These are phyloP conservation scores for Pogonomyrmex barbatus DNA, from an alignment of 1,140 invertebrate genomes.

Conservation along the genomic window DNA sequence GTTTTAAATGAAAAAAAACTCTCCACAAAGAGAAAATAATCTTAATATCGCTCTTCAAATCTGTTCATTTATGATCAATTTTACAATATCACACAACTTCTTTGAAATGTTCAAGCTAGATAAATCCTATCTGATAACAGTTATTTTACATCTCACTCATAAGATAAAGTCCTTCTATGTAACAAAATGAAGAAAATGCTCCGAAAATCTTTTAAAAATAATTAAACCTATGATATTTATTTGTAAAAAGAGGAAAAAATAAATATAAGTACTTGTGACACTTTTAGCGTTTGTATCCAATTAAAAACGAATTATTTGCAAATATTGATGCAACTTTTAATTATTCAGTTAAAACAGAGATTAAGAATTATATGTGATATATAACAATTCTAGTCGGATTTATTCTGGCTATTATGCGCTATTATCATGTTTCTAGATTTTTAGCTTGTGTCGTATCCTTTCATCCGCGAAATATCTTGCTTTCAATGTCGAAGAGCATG, in stretches of 20 bases:
- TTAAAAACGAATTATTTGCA: neutral
- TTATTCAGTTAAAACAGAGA: neutral
- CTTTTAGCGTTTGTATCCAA: neutral
- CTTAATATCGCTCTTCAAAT: neutral
- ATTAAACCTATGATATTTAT: neutral
- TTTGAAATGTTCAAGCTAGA: neutral
- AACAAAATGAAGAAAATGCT: neutral
- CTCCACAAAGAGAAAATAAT: neutral
- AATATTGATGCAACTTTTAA: neutral
- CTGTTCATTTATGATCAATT: neutral
- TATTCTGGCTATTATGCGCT: neutral
- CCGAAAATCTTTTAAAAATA: neutral
- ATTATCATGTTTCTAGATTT: neutral
- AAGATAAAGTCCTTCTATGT: neutral
- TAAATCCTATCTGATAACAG: neutral
- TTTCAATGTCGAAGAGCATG: conserved; percentile 42
- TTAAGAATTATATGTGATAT: neutral
- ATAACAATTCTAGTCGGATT: conserved; percentile 11
- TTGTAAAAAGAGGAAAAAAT: neutral
- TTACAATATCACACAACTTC: neutral
- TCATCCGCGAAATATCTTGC: neutral
- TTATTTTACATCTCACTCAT: neutral
- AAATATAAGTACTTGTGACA: neutral
- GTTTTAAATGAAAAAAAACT: conserved; percentile 37
- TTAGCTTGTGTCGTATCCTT: conserved; percentile 14